These are phyloP conservation scores for Mesoligia furuncula DNA, from an alignment of 2,888 invertebrate genomes.

Conservation along the genomic window DNA sequence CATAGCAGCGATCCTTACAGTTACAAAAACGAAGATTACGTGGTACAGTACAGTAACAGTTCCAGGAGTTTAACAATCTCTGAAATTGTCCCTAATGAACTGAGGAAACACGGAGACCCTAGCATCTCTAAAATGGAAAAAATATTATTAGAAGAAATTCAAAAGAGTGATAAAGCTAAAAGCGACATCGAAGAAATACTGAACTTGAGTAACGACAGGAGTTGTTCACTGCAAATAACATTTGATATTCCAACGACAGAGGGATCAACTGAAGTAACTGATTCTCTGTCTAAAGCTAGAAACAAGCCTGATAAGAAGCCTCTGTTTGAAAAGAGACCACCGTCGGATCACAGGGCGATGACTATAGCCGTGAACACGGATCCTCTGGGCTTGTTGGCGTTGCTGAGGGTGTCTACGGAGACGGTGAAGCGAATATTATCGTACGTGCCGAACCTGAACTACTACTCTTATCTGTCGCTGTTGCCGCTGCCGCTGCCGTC, in stretches of 20 bases:
- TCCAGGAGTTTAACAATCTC: slow-evolving; percentile 56
- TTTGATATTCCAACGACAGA: slow-evolving; percentile 81
- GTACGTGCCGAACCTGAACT: slow-evolving; percentile 77
- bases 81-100: slow-evolving; percentile 36
- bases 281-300: slow-evolving; percentile 69
- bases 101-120: slow-evolving; percentile 27
- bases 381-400: slow-evolving; percentile 78
- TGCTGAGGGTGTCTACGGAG: slow-evolving; percentile 79
- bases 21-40: slow-evolving; percentile 56
- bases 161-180: slow-evolving; percentile 75
- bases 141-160: slow-evolving; percentile 72
- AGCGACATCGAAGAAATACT: slow-evolving; percentile 74
- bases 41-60: slow-evolving; percentile 59
- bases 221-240: slow-evolving; percentile 71
- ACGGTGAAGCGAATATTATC: slow-evolving; percentile 78
- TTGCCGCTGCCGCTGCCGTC: slow-evolving; percentile 62
- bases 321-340: slow-evolving; percentile 20
- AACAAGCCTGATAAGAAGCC: slow-evolving; percentile 30
- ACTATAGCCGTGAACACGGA: slow-evolving; percentile 86
- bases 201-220: slow-evolving; percentile 56
- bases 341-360: slow-evolving; percentile 51
- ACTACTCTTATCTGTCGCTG: slow-evolving; percentile 72
- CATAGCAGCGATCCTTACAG: slow-evolving; percentile 62
- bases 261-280: slow-evolving; percentile 76
- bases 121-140: slow-evolving; percentile 62